phyloP scores from a whole-genome alignment of 2,113 vertebrate species.

The Oryctolagus cuniculus region mOryCun1.1 NC_091434.1:36324501-36325000 shows the following conservation, averaged over 20 bases:
- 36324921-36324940: conserved; percentile 1
- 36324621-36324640: conserved; percentile 4
- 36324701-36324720: neutral
- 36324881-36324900: conserved; percentile 17
- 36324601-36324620: conserved; percentile 31
- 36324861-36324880: conserved; percentile 19
- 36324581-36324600: neutral
- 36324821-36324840: neutral
- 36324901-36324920: neutral
- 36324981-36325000: neutral
- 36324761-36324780: neutral
- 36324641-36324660: neutral
- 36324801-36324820: conserved; percentile 19
- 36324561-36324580: neutral
- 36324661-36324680: neutral
- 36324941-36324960: neutral
- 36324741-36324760: neutral
- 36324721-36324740: neutral
- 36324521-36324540: neutral
- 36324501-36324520: neutral
- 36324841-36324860: neutral
- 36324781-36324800: neutral
- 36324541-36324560: neutral
- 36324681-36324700: neutral
- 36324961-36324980: neutral